Conservation (phyloP, 2,888 invertebrate species). For the Micoletzkya japonica region DNA sequence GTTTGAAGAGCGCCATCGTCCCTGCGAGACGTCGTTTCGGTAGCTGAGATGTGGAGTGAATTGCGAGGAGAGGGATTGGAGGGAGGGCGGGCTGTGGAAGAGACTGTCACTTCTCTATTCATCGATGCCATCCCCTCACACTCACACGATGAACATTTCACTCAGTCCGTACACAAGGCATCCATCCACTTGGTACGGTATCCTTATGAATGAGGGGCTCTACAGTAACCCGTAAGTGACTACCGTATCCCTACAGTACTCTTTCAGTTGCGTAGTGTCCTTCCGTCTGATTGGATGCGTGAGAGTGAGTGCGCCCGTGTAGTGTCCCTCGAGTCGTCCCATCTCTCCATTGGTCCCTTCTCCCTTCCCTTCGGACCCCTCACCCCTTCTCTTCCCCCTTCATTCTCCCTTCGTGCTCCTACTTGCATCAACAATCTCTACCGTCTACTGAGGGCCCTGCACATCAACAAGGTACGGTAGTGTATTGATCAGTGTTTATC, state of each 20-base stretch:
- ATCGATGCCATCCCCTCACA: slow-evolving; percentile 88
- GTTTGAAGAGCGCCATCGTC: slow-evolving; percentile 52
- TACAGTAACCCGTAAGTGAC: no score
- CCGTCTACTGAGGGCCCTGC: slow-evolving; percentile 72
- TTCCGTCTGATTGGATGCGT: no score
- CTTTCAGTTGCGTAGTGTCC: no score
- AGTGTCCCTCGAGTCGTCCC: neutral
- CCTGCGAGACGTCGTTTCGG: slow-evolving; percentile 74
- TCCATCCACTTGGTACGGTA: no score
- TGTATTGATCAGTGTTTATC: no score
- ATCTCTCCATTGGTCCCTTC: slow-evolving; percentile 34
- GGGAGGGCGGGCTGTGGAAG: slow-evolving; percentile 44
- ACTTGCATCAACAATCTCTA: slow-evolving; percentile 76
- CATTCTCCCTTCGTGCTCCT: slow-evolving; percentile 63
- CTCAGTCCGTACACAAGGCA: no score
- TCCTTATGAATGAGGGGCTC: no score
- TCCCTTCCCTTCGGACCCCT: slow-evolving; percentile 37
- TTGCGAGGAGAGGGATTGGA: neutral
- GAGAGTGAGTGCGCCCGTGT: no score
- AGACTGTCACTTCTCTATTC: slow-evolving; percentile 72
- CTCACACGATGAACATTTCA: no score
- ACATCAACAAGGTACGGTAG: slow-evolving; percentile 20
- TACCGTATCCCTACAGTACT: no score
- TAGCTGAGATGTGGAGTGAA: slow-evolving; percentile 65
- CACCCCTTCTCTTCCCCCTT: slow-evolving; percentile 75